phyloP scores from a whole-genome alignment of 2,113 vertebrate species.

The Suricata suricatta region DNA sequence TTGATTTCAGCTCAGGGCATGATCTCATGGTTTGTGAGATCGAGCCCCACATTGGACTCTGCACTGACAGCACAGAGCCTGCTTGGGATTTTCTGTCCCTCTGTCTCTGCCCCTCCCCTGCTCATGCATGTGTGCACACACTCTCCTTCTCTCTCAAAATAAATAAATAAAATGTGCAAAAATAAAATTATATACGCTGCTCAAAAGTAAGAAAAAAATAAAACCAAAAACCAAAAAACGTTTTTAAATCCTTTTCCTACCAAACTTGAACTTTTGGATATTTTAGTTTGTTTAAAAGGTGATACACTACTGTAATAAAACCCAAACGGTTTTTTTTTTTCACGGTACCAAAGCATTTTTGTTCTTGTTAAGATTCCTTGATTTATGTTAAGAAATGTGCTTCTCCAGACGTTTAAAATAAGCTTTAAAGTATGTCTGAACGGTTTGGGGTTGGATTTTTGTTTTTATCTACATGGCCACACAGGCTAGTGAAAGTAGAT shows the following conservation, averaged over 20 bases:
- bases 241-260: neutral
- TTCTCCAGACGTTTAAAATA: slow-evolving; percentile 30
- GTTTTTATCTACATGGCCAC: slow-evolving; percentile 21
- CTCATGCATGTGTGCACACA: too few relatives aligned
- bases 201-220: neutral
- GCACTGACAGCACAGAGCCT: too few relatives aligned
- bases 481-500: neutral
- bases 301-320: neutral
- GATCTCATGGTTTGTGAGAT: too few relatives aligned
- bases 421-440: slow-evolving; percentile 4
- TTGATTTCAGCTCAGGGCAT: too few relatives aligned
- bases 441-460: neutral
- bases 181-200: neutral
- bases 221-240: neutral
- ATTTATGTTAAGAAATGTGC: slow-evolving; percentile 20
- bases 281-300: slow-evolving; percentile 48
- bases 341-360: neutral
- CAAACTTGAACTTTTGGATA: slow-evolving; percentile 24
- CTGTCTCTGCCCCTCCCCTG: too few relatives aligned
- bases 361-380: neutral
- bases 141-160: too few relatives aligned
- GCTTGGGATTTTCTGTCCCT: too few relatives aligned
- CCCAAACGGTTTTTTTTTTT: neutral
- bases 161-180: too few relatives aligned
- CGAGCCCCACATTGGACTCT: too few relatives aligned